phyloP scores from a whole-genome alignment of 2,888 invertebrate genomes.

The Himalopsyche anomala region DNA sequence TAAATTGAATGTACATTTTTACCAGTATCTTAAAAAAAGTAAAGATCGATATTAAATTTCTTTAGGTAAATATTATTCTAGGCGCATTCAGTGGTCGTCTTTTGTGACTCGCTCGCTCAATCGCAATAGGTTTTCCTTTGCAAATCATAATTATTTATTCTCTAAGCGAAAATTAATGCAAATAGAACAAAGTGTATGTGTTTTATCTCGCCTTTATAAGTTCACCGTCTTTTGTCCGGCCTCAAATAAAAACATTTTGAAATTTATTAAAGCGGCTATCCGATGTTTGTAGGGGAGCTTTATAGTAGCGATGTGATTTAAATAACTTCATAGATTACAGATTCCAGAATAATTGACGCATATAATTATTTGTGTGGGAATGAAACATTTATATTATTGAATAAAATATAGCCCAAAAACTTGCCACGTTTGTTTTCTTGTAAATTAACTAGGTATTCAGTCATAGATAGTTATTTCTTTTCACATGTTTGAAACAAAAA shows the following conservation, averaged over 20 bases:
- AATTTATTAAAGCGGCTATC: neutral
- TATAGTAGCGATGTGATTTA: neutral
- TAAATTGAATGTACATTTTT: no score
- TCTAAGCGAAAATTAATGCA: neutral
- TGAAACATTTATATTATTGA: neutral
- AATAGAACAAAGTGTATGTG: neutral
- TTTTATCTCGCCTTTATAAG: neutral
- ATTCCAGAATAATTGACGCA: neutral
- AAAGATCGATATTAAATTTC: no score
- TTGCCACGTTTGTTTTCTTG: no score
- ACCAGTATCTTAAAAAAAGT: no score
- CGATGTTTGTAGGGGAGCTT: neutral
- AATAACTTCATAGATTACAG: neutral
- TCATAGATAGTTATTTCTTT: no score
- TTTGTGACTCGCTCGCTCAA: neutral
- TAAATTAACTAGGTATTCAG: no score
- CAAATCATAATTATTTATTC: slow-evolving; percentile 8
- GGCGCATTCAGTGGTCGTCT: neutral
- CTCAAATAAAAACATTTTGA: slow-evolving; percentile 8
- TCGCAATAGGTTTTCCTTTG: neutral
- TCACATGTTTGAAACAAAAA: no score
- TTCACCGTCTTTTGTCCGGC: neutral
- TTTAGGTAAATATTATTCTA: no score
- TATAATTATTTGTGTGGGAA: neutral
- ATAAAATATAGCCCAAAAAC: no score